phyloP scores from a whole-genome alignment of 2,797 vertebrate genomes.

The Falco concolor region DNA sequence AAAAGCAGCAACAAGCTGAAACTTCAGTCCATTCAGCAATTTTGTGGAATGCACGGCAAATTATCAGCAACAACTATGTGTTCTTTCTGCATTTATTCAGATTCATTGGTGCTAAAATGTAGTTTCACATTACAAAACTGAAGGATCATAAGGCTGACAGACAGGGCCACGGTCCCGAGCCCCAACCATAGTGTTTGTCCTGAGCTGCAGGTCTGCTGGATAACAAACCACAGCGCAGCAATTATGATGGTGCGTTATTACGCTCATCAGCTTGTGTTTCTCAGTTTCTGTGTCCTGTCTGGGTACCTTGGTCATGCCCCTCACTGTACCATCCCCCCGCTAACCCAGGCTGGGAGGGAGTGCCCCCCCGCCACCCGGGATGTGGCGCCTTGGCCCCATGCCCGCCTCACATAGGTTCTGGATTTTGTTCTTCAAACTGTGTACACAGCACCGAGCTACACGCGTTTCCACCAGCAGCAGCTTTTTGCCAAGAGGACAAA shows the following conservation, averaged over 20 bases:
- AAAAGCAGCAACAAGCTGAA: neutral
- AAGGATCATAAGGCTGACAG: neutral
- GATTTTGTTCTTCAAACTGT: neutral
- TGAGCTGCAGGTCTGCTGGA: neutral
- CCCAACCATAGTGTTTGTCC: neutral
- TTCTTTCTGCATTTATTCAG: neutral
- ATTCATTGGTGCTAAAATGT: neutral
- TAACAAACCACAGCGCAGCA: neutral
- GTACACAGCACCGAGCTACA: neutral
- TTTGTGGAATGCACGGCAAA: neutral
- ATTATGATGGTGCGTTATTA: neutral
- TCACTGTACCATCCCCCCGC: neutral
- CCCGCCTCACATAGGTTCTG: neutral
- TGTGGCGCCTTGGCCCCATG: neutral
- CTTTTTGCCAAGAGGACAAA: neutral
- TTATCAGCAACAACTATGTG: neutral
- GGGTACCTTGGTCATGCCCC: neutral
- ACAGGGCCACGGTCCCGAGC: neutral
- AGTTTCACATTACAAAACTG: neutral
- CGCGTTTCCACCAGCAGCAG: neutral
- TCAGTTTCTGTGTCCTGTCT: neutral
- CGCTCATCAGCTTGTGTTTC: neutral
- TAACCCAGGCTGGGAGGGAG: neutral
- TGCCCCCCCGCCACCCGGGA: fast-evolving
- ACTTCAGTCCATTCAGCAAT: fast-evolving